Evolutionary conservation across 2,888 invertebrate genomes (phyloP).

Genomic region (Aromia moschata): DNA sequence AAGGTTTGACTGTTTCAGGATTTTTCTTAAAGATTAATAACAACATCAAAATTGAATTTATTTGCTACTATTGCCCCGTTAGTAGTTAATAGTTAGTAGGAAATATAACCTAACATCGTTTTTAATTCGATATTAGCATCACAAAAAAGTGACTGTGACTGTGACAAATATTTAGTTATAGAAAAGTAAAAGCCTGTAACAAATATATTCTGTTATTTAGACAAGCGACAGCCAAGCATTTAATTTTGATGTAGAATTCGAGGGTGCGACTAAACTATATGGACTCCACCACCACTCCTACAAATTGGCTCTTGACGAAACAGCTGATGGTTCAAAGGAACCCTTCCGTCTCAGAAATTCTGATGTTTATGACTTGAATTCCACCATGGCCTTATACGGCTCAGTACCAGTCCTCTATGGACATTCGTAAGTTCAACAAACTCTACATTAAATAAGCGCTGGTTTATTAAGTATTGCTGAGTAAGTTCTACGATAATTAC

Average conservation of each 20-base stretch:
- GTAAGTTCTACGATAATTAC: not conserved
- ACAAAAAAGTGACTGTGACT: too few species aligned
- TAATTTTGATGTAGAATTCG: conserved; percentile 44
- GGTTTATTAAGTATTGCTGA: not conserved
- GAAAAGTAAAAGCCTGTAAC: too few species aligned
- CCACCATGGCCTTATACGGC: conserved; percentile 72
- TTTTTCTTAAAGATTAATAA: too few species aligned
- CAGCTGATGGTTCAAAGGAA: conserved; percentile 73
- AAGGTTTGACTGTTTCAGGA: too few species aligned
- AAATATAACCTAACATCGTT: too few species aligned
- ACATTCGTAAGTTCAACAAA: conserved; percentile 83
- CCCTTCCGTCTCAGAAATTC: conserved; percentile 93
- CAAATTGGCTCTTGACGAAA: conserved; percentile 81
- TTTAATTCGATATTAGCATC: too few species aligned
- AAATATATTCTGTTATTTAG: too few species aligned
- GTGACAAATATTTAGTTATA: too few species aligned
- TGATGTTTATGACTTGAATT: conserved; percentile 92
- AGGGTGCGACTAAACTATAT: conserved; percentile 37
- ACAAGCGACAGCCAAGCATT: conserved; percentile 40
- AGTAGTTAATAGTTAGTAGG: too few species aligned
- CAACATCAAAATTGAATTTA: too few species aligned
- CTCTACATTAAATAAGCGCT: too few species aligned
- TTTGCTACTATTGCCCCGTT: too few species aligned
- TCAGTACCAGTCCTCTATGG: conserved; percentile 90
- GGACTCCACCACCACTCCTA: conserved; percentile 93